These are phyloP conservation scores for cat (Felis catus) DNA, from an alignment of 2,113 vertebrate species.

Conservation along the genomic window DNA sequence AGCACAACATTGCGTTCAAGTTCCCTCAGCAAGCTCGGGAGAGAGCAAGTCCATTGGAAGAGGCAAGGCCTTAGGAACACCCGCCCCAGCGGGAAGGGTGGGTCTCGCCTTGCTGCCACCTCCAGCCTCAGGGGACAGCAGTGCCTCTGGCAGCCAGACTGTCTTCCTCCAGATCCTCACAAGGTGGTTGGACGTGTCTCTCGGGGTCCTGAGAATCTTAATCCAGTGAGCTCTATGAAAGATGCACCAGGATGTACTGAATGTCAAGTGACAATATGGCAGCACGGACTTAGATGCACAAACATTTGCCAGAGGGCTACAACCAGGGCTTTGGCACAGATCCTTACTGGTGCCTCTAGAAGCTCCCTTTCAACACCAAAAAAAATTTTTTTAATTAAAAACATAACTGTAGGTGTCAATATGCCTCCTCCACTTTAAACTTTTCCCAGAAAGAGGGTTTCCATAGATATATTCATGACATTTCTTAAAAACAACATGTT, in stretches of 20 bases:
- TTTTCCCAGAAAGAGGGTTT: background rate
- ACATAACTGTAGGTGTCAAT: background rate
- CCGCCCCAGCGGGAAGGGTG: rapidly evolving
- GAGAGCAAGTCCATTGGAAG: no score
- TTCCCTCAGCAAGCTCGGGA: background rate
- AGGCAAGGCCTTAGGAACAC: no score
- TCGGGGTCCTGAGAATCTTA: background rate
- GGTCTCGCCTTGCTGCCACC: background rate
- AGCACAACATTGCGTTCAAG: rapidly evolving
- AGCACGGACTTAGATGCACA: background rate
- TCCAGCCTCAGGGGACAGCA: rapidly evolving
- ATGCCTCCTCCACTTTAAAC: background rate
- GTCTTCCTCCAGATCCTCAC: no score
- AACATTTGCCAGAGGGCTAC: no score
- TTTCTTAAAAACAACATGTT: background rate
- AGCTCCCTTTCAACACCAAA: background rate
- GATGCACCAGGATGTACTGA: no score
- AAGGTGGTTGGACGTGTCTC: background rate
- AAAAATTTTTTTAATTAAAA: background rate
- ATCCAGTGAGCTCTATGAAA: rapidly evolving
- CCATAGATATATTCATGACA: background rate
- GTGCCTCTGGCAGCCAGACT: rapidly evolving
- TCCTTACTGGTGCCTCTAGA: background rate
- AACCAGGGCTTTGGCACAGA: background rate
- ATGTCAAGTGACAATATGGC: background rate